Evolutionary conservation across 2,797 vertebrate species (phyloP), one percentile per base, ranked within the genome.

Genomic region (Vespertilio murinus): DNA sequence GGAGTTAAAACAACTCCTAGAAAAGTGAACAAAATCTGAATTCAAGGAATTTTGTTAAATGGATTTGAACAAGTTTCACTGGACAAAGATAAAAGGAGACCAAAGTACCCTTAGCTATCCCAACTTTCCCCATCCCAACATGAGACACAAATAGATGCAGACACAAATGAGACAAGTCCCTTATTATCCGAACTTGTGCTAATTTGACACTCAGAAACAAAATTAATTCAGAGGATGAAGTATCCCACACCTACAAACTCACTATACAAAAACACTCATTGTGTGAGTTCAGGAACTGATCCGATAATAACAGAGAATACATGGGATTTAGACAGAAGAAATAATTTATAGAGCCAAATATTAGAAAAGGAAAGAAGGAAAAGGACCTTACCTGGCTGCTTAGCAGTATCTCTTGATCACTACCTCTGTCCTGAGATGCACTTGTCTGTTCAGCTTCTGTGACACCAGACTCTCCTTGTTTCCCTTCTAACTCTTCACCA

Each of bases 391-490:
- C 49, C 61, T 65, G 54, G 54, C 33, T 65, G 45, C 67, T 77
- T 47, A 33, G 90, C 40, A 75, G 64, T 59, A 70, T 82, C 84
- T 79, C 30, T 16, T 89, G 42, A 91, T 92, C 80, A 79, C 65
- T 75, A 47, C 49, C 61, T 64, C 80, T 94, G 77, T 70, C 71
- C 85, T 67, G 70, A 95, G 77, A 83, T 42, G 47, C 84, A 74
- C 88, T 89, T 80, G 35, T 83, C 82, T 33, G 59, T 59, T 61
- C 33, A 64, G 94, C 47, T 88, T 79, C 87, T 54, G 17, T 65
- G 79, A 93, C 71, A 74, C 49, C 52, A 59, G 70, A 67, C 61
- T 77, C 77, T 52, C 49, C n/a, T 38, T 33, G 70, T 35, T 93
- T 85, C 74, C 10, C 42, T 84, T 54, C 90, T 88, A 22, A 20